Base-by-base conservation (phyloP, 2,888 invertebrate species). In the Phania funesta region DNA sequence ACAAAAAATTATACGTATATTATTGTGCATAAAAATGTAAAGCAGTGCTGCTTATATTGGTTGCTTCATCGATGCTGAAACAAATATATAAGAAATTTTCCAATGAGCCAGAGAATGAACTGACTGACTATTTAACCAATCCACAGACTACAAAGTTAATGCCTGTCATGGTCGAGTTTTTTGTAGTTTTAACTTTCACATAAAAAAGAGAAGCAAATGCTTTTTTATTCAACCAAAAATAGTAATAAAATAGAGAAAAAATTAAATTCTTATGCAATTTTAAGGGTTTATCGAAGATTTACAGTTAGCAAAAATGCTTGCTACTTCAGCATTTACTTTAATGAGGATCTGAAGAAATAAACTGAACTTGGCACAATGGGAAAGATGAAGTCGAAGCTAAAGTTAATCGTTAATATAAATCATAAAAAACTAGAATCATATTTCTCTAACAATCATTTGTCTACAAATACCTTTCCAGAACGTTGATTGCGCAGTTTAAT, bases 111-210 rank as follows among this genome's bases (percentile, higher is more conserved):
- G 22, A 22, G 52, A 64, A 58, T 64, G 41, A 65, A 65, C 26
- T 29, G 8, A 65, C 26, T 29, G 8, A 13, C 50, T 48, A 46
- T 54, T 46, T 20, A 41, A 74, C 64, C 16, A 54, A 58, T 52
- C 75, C 41, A 76, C 32, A 60, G 20, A 71, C 52, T 54, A 38
- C 64, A 46, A 76, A 82, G 77, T 84, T 85, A 85, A 85, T 84
- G 76, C 80, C 77, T 79, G 78, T 83, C 80, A 83, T 76, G 83
- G 80, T 78, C 68, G 76, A 73, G n/a, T 83, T 79, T 76, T 62
- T 11, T 65, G 6, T 58, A 64, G 48, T 77, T 78, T 64, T 67
- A 71, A 79, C 52, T 80, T 80, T 70, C 16, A 9, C 29, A 35
- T 18, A 32, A 32, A 48, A 46, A 48, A 46, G 20, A 2, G 18